Evolutionary conservation across 2,888 invertebrate species (phyloP), one percentile per base, ranked within the genome.

Genomic region (Drosophila austrosaltans): DNA sequence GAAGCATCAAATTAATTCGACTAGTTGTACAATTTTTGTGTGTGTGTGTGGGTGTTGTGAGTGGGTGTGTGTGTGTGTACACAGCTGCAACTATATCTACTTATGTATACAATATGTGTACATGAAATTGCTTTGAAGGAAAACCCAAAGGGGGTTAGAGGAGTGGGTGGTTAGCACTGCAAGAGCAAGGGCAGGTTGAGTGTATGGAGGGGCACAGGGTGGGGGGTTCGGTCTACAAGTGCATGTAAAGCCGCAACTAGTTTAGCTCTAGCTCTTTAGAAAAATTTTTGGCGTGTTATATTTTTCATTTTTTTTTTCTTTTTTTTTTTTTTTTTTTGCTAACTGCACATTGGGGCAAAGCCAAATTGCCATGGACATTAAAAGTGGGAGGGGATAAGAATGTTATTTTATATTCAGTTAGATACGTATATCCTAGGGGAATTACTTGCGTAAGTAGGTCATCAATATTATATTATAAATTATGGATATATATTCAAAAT

Each of bases 161-260:
- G 30, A 16, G 2, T 6, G 16, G 54, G 32, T 16, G 16, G 16
- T 16, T 16, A 16, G 16, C 16, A 16, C 16, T 16, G 36, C 36
- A 36, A 36, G 36, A 8, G 10, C 16, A 16, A 16, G 16, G 3
- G 36, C 16, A 1, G 16, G 44, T 36, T 2, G 44, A 44, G 44
- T n/a, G 16, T 0, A 32, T 22, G 28, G 5, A 8, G 28, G 12
- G 20, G 28, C 28, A 12, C 10, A 12, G 25, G 22, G 53, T 20
- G 10, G 12, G 4, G 6, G 16, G 16, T 16, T 1, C n/a, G 42
- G 10, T 10, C 48, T 48, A 48, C 22, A 48, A 48, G 48, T 48
- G 48, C 48, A 48, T 48, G 48, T 22, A 57, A 57, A 57, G 57
- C 57, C 57, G 57, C 57, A 57, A 57, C 57, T 57, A 57, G 39